Evolutionary conservation across 2,888 invertebrate genomes (phyloP), one percentile per base, ranked within the genome.

Genomic region (Ichneumoninae sp.): DNA sequence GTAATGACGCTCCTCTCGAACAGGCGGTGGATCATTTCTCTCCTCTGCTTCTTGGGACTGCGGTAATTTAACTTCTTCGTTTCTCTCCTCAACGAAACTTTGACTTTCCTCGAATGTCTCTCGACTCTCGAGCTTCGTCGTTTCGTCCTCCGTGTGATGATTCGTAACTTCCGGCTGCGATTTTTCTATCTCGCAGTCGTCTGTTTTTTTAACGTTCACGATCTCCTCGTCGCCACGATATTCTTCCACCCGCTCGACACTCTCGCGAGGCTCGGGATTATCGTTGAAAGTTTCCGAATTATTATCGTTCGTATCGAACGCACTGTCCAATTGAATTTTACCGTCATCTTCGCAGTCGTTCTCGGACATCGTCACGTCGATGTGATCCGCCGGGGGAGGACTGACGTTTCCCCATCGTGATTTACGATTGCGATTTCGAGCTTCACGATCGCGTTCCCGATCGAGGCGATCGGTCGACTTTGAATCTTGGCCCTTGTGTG

Each of bases 381-480:
- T 52, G 8, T 88, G 87, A 66, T 90, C 90, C 3, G 83, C 69
- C 0, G 88, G 88, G 2, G 88, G 87, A 6, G 90, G 90, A 82
- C 90, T 90, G 0, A 85, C 89, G 81, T 88, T 90, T 22, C 87
- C 90, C 90, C 90, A 90, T 36, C 90, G 78, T 1, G 87, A 92
- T 77, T 92, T 92, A 47, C 92, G 87, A 60, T 89, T 92, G 33
- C 92, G 88, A 75, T 92, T 92, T 10, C 91, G 89, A 77, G 86
- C 90, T 47, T 89, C 78, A 26, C 79, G 70, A 50, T 62, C 68
- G 22, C 70, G 76, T 16, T 84, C 82, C 4, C 84, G 75, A 30
- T 85, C 82, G 10, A 72, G 52, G 13, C 80, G 71, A 4, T 82
- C 82, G 40, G 75, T 80, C 36, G 33, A 85, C 26, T 91, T 90